Evolutionary conservation across 2,113 vertebrate genomes (phyloP), one percentile per base, ranked within the genome.

Genomic region (Apeltes quadracus): DNA sequence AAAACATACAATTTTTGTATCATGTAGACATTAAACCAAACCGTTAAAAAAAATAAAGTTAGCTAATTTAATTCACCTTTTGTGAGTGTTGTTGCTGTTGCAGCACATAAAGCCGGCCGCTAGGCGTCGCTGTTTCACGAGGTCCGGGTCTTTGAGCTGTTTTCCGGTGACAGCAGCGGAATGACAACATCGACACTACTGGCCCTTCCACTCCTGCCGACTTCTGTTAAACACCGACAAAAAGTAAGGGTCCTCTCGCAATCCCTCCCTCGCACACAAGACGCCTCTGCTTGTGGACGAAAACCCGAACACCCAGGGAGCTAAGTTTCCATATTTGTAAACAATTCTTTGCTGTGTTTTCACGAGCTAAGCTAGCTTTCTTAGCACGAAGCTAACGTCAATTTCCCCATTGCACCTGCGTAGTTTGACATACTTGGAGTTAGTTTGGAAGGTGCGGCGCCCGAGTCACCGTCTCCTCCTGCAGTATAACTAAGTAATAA

Each of bases 301-400:
- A 11, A 7, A 10, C 7, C 23, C 2, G 6, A 10, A 16, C 1
- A 54, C 1, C 7, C 6, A 1, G 13, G 2, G 32, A 46, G 3
- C 3, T 0, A 22, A 9, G 44, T 53, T 5, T 3, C 5, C 22
- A 5, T 2, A 1, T 29, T 11, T 18, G n/a, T 29, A 23, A 44
- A 39, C 20, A 15, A 3, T 41, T 25, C 3, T 34, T 14, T 7
- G 25, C 20, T 51, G 0, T 34, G 23, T 69, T 72, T 69, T 43
- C 38, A 51, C 23, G 34, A 15, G 71, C 44, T 73, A 67, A 65
- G 67, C 64, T 83, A 88, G 79, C 86, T 43, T 20, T 75, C 15
- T 13, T 88, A 91, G 90, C 87, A 8, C 13, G 2, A 18, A 74
- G 88, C 86, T 90, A 88, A 87, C 65, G 63, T 65, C 73, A 78